Evolutionary conservation across 92 coral and sea anemone species (phyloP).

Genomic region (Phymanthus crucifer): DNA sequence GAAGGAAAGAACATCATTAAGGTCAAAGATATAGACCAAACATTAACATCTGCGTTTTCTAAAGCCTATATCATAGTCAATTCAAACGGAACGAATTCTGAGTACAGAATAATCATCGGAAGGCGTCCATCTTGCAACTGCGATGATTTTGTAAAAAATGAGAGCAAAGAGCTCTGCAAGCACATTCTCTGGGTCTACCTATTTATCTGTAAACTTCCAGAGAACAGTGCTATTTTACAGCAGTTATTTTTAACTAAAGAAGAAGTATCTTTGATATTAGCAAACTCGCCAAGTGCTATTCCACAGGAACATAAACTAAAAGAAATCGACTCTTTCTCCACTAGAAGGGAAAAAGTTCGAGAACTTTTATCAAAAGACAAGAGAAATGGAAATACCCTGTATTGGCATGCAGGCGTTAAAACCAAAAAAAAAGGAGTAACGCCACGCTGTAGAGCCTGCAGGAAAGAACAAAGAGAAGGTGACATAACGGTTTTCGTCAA

Average conservation of each 20-base stretch:
- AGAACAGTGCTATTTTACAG: slow-evolving; percentile 1
- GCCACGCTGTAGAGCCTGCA: slow-evolving; percentile 6
- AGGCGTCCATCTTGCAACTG: too few species aligned
- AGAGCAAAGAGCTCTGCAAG: too few species aligned
- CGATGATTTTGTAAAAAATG: too few species aligned
- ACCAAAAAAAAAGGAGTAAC: slow-evolving; percentile 1
- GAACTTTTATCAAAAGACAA: not conserved
- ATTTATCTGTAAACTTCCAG: too few species aligned
- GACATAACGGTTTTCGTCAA: not conserved
- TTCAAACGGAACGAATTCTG: too few species aligned
- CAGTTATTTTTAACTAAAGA: slow-evolving; percentile 3
- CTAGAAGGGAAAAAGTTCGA: not conserved
- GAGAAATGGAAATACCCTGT: not conserved
- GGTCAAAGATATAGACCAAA: not conserved
- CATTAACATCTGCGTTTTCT: too few species aligned
- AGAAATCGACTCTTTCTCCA: not conserved
- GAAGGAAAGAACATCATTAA: slow-evolving; percentile 11
- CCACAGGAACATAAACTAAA: too few species aligned
- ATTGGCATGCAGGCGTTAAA: not conserved
- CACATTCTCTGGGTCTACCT: not conserved
- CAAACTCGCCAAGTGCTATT: slow-evolving; percentile 8
- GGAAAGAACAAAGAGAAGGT: not conserved
- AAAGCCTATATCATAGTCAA: too few species aligned
- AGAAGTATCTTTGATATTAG: not conserved
- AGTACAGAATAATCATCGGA: too few species aligned